Evolutionary conservation across 2,113 vertebrate genomes (phyloP).

Genomic region (Corythaeola cristata): DNA sequence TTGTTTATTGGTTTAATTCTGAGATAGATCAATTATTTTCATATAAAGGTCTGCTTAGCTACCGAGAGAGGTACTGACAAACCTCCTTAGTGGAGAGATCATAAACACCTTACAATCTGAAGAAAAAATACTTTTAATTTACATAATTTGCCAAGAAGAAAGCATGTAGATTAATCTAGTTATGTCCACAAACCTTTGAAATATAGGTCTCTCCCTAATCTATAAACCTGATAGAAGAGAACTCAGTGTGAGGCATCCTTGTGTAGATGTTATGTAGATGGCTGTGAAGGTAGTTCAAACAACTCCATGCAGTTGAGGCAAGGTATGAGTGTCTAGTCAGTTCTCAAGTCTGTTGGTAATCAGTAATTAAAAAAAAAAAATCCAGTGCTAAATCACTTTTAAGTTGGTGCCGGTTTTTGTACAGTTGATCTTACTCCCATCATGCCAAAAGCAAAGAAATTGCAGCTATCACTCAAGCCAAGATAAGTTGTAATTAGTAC

Average conservation of each 20-base stretch:
- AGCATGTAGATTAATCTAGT: neutral
- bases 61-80: neutral
- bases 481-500: constrained; percentile 48
- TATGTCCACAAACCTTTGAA: neutral
- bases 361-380: neutral
- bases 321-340: neutral
- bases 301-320: neutral
- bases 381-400: constrained; percentile 9
- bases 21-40: neutral
- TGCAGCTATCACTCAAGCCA: constrained; percentile 9
- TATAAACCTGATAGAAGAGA: neutral
- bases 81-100: neutral
- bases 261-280: fast-evolving
- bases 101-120: neutral
- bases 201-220: neutral
- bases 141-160: neutral
- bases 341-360: neutral
- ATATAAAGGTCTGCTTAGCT: neutral
- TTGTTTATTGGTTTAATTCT: neutral
- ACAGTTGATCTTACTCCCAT: neutral
- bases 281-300: neutral
- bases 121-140: neutral
- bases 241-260: neutral
- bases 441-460: constrained; percentile 53
- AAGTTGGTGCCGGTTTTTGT: neutral